phyloP scores from a whole-genome alignment of 2,113 vertebrate genomes.

The Amblyornis subalaris region DNA sequence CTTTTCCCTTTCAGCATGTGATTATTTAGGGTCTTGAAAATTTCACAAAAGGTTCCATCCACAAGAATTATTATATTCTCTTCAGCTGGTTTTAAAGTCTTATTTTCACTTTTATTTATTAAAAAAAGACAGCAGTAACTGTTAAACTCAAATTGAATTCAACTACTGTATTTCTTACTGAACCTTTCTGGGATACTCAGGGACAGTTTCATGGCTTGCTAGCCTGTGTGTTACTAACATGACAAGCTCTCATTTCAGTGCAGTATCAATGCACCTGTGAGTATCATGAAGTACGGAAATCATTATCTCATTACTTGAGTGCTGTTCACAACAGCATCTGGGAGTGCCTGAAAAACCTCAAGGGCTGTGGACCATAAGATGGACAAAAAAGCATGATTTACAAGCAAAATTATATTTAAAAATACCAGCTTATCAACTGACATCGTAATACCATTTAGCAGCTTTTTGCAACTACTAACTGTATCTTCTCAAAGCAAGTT shows the following conservation, averaged over 20 bases:
- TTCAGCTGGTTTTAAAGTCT: background rate
- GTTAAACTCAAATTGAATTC: background rate
- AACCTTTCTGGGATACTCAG: background rate
- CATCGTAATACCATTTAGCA: background rate
- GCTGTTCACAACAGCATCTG: background rate
- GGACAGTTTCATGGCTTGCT: background rate
- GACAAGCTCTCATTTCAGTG: background rate
- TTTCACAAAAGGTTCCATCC: background rate
- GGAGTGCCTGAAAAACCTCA: background rate
- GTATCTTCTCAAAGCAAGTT: background rate
- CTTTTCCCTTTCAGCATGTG: background rate
- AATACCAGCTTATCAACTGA: background rate
- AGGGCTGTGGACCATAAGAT: background rate
- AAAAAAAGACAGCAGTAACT: background rate
- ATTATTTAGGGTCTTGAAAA: background rate
- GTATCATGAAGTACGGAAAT: background rate
- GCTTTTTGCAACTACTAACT: background rate
- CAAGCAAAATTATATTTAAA: background rate
- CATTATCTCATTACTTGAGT: background rate
- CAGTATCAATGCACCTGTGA: background rate
- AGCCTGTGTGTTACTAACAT: background rate
- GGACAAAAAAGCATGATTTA: background rate
- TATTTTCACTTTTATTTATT: background rate
- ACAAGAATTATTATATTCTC: background rate
- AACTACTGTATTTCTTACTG: background rate